These are phyloP conservation scores for Miichthys miiuy DNA, from an alignment of 2,797 vertebrate genomes.

Conservation along the genomic window DNA sequence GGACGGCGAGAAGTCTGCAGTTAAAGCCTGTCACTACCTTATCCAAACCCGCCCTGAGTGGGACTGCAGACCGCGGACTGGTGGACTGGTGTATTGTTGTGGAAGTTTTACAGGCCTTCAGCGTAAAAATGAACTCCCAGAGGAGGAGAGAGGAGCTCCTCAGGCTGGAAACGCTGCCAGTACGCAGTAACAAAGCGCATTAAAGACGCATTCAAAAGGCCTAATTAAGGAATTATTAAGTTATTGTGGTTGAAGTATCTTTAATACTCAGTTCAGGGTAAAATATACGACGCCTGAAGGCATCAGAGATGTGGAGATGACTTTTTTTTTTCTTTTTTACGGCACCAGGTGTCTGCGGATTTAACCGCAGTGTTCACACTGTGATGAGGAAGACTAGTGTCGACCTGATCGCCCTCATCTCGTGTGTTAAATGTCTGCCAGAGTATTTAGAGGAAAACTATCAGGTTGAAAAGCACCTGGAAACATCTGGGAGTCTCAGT, in stretches of 20 bases:
- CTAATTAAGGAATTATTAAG: background rate
- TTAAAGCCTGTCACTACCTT: conserved; percentile 29
- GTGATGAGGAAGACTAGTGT: conserved; percentile 12
- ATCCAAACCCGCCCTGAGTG: conserved; percentile 26
- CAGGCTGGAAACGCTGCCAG: conserved; percentile 1
- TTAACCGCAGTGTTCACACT: background rate
- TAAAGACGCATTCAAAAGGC: background rate
- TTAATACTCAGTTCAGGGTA: background rate
- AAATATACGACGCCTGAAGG: conserved; percentile 1
- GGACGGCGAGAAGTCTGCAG: conserved; percentile 36
- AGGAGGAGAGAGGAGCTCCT: conserved; percentile 20
- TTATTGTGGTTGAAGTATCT: conserved; percentile 3
- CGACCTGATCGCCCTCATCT: conserved; percentile 4
- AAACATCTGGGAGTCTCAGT: background rate
- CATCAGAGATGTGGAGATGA: background rate
- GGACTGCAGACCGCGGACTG: background rate
- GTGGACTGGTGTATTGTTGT: background rate
- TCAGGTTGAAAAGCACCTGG: conserved; percentile 3
- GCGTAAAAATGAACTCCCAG: conserved; percentile 14
- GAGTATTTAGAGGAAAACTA: conserved; percentile 4
- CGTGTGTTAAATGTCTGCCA: background rate
- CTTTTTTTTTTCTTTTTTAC: background rate
- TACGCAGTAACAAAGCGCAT: background rate
- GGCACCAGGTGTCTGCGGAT: conserved; percentile 30
- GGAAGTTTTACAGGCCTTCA: conserved; percentile 10